A percentile compares a stretch with the other conserved stretches of the same genome.
phyloP scores from a whole-genome alignment of 2,797 vertebrate species.

The Trachops cirrhosus region DNA sequence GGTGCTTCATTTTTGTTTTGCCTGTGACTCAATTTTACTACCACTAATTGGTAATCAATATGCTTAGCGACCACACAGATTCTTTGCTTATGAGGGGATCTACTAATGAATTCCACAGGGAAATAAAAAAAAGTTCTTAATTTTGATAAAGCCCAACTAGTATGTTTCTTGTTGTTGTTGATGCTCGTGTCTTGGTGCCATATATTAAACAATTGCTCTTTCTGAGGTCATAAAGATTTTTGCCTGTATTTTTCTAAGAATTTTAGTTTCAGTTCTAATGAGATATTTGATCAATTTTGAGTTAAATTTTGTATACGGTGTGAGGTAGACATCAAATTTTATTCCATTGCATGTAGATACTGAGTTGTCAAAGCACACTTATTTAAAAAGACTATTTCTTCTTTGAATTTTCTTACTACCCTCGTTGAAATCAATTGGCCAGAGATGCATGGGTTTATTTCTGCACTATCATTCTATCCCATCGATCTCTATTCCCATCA shows the following conservation, averaged over 20 bases:
- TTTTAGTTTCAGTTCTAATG: neutral
- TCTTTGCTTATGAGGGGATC: neutral
- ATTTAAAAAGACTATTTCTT: neutral
- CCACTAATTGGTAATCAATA: neutral
- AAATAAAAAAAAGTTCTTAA: neutral
- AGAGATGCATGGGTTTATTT: neutral
- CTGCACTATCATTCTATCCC: neutral
- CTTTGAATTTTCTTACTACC: neutral
- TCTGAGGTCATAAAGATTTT: neutral
- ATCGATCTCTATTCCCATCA: neutral
- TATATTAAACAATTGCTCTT: neutral
- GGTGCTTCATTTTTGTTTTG: neutral
- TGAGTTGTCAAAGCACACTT: neutral
- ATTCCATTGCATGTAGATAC: neutral
- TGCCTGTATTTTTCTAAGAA: neutral
- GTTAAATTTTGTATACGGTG: neutral
- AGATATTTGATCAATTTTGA: neutral
- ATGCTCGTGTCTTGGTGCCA: neutral
- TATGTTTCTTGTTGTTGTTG: neutral
- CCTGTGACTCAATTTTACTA: neutral
- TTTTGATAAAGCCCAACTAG: neutral
- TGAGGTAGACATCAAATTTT: neutral
- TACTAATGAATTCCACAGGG: neutral
- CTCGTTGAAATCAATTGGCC: neutral
- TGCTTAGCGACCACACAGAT: neutral